Percentiles rank a stretch among this genome's conserved stretches.
These are phyloP conservation scores for Zosterops lateralis DNA, from an alignment of 2,113 vertebrate genomes.

Conservation along the genomic window DNA sequence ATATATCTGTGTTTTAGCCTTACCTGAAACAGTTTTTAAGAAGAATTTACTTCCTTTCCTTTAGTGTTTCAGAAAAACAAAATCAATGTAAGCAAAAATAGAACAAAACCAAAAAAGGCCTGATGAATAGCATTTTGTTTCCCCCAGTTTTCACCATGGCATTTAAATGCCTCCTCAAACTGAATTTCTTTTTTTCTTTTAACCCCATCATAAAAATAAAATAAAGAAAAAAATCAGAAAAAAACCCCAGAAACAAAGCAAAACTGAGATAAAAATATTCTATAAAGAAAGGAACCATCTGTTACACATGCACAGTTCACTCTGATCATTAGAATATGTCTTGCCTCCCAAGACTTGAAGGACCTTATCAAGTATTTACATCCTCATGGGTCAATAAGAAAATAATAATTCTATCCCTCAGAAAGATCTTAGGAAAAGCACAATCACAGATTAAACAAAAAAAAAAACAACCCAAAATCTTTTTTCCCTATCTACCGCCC, in stretches of 20 bases:
- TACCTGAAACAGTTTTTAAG: fast-evolving
- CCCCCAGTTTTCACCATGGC: not conserved
- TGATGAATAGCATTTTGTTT: not conserved
- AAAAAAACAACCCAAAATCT: no score
- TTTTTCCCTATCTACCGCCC: not conserved
- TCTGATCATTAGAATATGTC: not conserved
- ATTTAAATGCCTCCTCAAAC: not conserved
- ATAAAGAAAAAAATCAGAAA: not conserved
- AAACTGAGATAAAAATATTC: not conserved
- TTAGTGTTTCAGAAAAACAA: not conserved
- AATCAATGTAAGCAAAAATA: not conserved
- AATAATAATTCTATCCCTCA: not conserved
- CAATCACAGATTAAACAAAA: not conserved
- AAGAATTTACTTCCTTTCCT: not conserved
- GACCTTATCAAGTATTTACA: not conserved
- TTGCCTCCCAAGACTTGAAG: not conserved
- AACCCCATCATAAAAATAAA: no score
- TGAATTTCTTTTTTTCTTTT: not conserved
- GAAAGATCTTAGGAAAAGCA: not conserved
- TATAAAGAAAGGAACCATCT: not conserved
- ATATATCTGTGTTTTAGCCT: not conserved
- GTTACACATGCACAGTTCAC: not conserved
- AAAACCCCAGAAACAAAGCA: not conserved
- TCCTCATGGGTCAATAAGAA: not conserved
- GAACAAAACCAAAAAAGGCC: not conserved